A percentile compares a stretch with the other conserved stretches of the same genome.
Evolutionary conservation across 2,113 vertebrate genomes (phyloP).

Genomic region (Mobula hypostoma): DNA sequence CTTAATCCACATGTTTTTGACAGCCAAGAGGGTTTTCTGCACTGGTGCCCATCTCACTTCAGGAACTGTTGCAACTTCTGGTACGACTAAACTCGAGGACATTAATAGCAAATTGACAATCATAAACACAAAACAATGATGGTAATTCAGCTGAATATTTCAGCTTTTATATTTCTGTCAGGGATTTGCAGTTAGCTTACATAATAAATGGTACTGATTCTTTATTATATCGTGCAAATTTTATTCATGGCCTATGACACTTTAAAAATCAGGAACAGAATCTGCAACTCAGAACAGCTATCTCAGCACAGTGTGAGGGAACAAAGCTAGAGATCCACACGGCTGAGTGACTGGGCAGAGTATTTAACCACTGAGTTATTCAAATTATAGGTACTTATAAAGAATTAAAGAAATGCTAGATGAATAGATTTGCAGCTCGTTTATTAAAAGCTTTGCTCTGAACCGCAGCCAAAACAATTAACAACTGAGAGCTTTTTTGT

Average conservation of each 20-base stretch:
- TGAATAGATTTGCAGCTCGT: neutral
- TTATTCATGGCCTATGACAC: neutral
- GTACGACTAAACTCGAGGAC: too few relatives aligned
- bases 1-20: too few relatives aligned
- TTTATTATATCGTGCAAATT: neutral
- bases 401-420: conserved; percentile 1
- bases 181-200: neutral
- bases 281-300: neutral
- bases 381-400: neutral
- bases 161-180: neutral
- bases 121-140: too few relatives aligned
- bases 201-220: neutral
- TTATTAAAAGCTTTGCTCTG: conserved; percentile 1
- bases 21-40: too few relatives aligned
- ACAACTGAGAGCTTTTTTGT: neutral
- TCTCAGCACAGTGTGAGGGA: neutral
- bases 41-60: too few relatives aligned
- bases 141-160: too few relatives aligned
- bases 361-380: neutral
- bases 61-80: too few relatives aligned
- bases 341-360: neutral
- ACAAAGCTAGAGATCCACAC: neutral
- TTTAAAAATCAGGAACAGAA: neutral
- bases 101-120: too few relatives aligned
- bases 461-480: conserved; percentile 1